A percentile compares a stretch with the other conserved stretches of the same genome.
These are phyloP conservation scores for Taphrorychus bicolor DNA, from an alignment of 2,888 invertebrate species.

Conservation along the genomic window DNA sequence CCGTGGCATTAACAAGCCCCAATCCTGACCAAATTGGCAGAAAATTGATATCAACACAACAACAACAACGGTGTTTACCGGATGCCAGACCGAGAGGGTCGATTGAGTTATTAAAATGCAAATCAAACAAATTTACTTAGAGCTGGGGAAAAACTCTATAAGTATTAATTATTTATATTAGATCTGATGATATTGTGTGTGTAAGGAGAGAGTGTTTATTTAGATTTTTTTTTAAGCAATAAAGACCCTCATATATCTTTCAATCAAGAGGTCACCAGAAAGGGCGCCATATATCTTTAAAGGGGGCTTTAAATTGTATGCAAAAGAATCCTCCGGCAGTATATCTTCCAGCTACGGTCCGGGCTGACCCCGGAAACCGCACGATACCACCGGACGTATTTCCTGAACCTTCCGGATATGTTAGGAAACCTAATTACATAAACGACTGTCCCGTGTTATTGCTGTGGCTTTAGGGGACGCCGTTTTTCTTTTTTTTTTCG, in stretches of 20 bases:
- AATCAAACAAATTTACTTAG: slow-evolving; percentile 59
- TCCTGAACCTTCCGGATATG: slow-evolving; percentile 32
- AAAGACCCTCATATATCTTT: slow-evolving; percentile 42
- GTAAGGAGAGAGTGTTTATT: too few relatives aligned
- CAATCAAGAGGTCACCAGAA: slow-evolving; percentile 31
- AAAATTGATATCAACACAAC: slow-evolving; percentile 61
- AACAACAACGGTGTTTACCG: slow-evolving; percentile 39
- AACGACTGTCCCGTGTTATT: not conserved
- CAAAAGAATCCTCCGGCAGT: slow-evolving; percentile 33
- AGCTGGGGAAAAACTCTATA: slow-evolving; percentile 59
- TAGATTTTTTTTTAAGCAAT: too few relatives aligned
- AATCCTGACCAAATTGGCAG: slow-evolving; percentile 62
- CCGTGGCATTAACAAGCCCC: slow-evolving; percentile 51
- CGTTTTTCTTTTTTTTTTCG: not conserved
- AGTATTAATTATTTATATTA: slow-evolving; percentile 43
- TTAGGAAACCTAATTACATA: slow-evolving; percentile 18
- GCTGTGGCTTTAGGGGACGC: not conserved
- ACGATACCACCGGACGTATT: slow-evolving; percentile 25
- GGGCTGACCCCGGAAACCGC: slow-evolving; percentile 31
- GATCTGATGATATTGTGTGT: too few relatives aligned
- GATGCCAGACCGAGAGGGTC: slow-evolving; percentile 31
- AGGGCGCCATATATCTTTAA: slow-evolving; percentile 26
- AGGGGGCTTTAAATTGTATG: slow-evolving; percentile 23
- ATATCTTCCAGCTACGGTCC: slow-evolving; percentile 16
- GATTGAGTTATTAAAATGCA: slow-evolving; percentile 60